Conservation (phyloP, 2,797 vertebrate genomes). For the Siniperca undulata region DNA sequence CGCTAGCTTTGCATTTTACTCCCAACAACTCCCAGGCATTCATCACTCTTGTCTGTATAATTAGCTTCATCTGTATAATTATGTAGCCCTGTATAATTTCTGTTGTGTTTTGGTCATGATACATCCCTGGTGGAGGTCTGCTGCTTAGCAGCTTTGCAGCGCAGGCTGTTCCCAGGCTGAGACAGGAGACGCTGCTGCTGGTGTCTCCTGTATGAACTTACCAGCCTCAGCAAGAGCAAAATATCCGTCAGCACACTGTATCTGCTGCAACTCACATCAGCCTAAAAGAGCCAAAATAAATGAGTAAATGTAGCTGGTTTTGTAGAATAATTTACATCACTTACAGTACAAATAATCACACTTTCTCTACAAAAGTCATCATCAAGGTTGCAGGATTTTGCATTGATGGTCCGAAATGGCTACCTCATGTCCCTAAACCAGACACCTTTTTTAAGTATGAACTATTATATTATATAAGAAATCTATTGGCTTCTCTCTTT, state of each 20-base stretch:
- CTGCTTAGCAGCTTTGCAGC: slow-evolving; percentile 55
- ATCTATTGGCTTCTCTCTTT: background rate
- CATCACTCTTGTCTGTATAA: slow-evolving; percentile 77
- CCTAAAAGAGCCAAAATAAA: background rate
- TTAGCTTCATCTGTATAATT: slow-evolving; percentile 82
- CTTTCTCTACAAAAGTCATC: background rate
- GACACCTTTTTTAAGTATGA: background rate
- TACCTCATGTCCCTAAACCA: slow-evolving; percentile 1
- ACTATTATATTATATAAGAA: background rate
- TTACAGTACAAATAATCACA: background rate
- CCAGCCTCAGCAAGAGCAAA: slow-evolving; percentile 15
- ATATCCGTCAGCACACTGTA: background rate
- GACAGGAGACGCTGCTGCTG: slow-evolving; percentile 48
- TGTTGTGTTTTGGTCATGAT: slow-evolving; percentile 78
- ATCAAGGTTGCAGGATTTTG: slow-evolving; percentile 2
- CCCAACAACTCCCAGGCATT: slow-evolving; percentile 79
- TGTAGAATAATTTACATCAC: background rate
- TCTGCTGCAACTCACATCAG: background rate
- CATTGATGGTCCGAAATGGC: background rate
- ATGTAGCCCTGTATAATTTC: slow-evolving; percentile 78
- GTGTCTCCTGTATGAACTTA: slow-evolving; percentile 60
- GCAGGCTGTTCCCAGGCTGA: slow-evolving; percentile 74
- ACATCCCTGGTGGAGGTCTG: slow-evolving; percentile 80
- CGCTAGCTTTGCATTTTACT: slow-evolving; percentile 63
- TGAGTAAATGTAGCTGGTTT: background rate